Base-by-base conservation (phyloP, 2,888 invertebrate species). In the Oxyscelio sp. region DNA sequence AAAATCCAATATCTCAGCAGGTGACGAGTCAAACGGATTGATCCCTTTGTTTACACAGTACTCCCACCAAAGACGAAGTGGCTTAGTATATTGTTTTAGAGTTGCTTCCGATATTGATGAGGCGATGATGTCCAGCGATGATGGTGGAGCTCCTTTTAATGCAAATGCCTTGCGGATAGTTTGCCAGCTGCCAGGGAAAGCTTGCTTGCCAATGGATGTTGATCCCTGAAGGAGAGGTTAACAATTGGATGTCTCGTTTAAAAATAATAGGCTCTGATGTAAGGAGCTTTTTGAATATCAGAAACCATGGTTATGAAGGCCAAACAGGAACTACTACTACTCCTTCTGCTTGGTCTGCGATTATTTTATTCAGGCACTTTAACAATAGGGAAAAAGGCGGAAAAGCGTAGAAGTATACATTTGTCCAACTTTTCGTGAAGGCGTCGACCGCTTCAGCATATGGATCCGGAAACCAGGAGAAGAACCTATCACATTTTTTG, bases 151-250 rank as follows among this genome's bases (percentile, higher is more conserved):
- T 40, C 71, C 58, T 56, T 84, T 79, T 66, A 56, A 17, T 27
- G 22, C 22, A 19, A 90, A 88, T 2, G 88, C 89, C 19, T 22
- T 9, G 22, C 85, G 17, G 89, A 91, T 86, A 89, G 85, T 40
- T 54, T 63, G 59, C 88, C 89, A 83, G 83, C 91, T 8, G 48
- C 87, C 88, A 88, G 91, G 89, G 88, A 89, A 85, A 90, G 91
- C 83, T 19, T 86, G 80, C 13, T 22, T 40, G 52, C 43, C 34
- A 34, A 9, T 21, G 89, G 90, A 54, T 92, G 91, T 6, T 70
- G 65, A 40, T 59, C 15, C 31, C 89, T 90, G 75, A 82, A 65
- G 86, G 86, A 75, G 61, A 87, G 89, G 13, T 90, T 22, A 90
- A 79, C 15, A 88, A 54, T 19, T 38, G 4, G 21, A 9, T 0